Percentiles rank a stretch among this genome's conserved stretches.
These are phyloP conservation scores for Glareola pratincola DNA, from an alignment of 2,113 vertebrate genomes.

Conservation along the genomic window DNA sequence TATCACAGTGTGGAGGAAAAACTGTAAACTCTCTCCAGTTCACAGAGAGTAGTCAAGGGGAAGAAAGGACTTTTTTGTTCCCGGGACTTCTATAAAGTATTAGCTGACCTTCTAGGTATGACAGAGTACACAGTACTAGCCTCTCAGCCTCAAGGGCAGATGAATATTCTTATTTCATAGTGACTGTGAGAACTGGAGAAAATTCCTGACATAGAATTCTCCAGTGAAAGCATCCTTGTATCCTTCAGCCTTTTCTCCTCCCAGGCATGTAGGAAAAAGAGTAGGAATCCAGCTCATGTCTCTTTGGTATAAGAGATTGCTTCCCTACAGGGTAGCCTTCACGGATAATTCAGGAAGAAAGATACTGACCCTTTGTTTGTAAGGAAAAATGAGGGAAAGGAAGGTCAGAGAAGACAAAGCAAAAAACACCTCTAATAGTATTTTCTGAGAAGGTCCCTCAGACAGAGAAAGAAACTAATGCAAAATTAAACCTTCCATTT, in stretches of 20 bases:
- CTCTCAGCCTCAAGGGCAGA: background rate
- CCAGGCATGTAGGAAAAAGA: background rate
- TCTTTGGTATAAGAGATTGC: background rate
- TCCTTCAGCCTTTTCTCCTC: background rate
- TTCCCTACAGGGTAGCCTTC: background rate
- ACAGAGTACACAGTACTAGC: background rate
- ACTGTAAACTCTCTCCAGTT: background rate
- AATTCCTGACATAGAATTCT: background rate
- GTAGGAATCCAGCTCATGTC: background rate
- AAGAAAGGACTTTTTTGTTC: background rate
- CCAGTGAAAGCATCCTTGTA: background rate
- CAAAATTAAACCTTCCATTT: background rate
- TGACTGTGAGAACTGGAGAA: background rate
- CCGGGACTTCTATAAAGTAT: background rate
- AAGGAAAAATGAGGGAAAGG: background rate
- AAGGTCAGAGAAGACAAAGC: background rate
- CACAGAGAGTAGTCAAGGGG: background rate
- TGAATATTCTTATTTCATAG: background rate
- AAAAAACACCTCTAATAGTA: rapidly evolving
- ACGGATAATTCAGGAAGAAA: background rate
- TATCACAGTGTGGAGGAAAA: background rate
- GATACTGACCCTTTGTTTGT: background rate
- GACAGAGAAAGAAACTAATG: background rate
- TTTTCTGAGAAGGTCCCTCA: background rate
- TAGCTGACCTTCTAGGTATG: background rate